Conservation (phyloP, 1,140 invertebrate species). For the Drosophila albomicans region DNA sequence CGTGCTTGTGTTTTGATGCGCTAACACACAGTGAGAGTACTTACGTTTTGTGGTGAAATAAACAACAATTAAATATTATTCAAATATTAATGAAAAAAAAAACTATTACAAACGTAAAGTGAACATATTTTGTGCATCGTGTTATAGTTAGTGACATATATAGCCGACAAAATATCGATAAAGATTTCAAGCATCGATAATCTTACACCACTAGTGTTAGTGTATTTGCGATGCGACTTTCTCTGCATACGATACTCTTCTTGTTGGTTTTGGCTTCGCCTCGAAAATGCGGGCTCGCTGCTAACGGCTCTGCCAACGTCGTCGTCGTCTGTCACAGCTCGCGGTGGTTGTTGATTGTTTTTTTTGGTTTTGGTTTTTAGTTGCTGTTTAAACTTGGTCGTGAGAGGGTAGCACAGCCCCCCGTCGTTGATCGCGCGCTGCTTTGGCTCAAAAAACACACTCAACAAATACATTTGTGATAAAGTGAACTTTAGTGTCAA, state of each 20-base stretch:
- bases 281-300: constrained; percentile 76
- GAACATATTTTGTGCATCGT: too few relatives aligned
- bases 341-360: constrained; percentile 81
- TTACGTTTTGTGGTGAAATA: neutral
- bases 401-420: constrained; percentile 80
- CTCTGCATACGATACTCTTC: neutral
- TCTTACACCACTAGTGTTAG: neutral
- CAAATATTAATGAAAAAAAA: neutral
- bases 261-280: constrained; percentile 52
- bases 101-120: neutral
- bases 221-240: constrained; percentile 7
- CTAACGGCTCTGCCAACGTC: constrained; percentile 59
- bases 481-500: constrained; percentile 37
- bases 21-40: neutral
- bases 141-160: too few relatives aligned
- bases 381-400: constrained; percentile 84
- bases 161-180: too few relatives aligned
- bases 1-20: constrained; percentile 49
- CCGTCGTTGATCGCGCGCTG: constrained; percentile 40
- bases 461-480: constrained; percentile 33
- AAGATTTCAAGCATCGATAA: too few relatives aligned
- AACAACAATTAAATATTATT: neutral
- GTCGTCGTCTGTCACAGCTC: constrained; percentile 56
- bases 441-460: constrained; percentile 22
- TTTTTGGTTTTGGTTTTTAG: constrained; percentile 82